phyloP scores from a whole-genome alignment of 2,888 invertebrate genomes.

The Pasiphila rectangulata region DNA sequence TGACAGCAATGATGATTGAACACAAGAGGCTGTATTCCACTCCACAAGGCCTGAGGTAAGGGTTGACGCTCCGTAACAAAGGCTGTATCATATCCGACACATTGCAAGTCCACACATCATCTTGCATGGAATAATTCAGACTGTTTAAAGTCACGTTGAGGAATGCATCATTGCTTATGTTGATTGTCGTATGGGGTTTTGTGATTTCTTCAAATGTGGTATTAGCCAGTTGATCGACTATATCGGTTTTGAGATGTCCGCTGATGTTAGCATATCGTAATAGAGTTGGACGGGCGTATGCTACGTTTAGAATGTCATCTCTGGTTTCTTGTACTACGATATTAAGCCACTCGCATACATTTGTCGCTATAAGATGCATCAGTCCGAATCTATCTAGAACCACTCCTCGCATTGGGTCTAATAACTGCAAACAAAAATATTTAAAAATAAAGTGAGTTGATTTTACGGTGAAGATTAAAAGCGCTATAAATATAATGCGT shows the following conservation, averaged over 20 bases:
- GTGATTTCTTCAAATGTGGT: slow-evolving; percentile 41
- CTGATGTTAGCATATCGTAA: slow-evolving; percentile 63
- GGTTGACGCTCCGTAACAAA: slow-evolving; percentile 84
- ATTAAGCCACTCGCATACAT: slow-evolving; percentile 95
- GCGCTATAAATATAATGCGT: too few relatives aligned
- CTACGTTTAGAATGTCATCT: slow-evolving; percentile 86
- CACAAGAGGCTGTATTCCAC: slow-evolving; percentile 92
- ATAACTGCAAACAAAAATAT: slow-evolving; percentile 49
- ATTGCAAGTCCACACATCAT: slow-evolving; percentile 63
- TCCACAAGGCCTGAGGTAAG: slow-evolving; percentile 90
- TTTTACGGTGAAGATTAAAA: too few relatives aligned
- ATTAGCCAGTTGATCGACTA: slow-evolving; percentile 48
- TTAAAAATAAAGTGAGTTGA: too few relatives aligned
- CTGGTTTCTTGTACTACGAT: slow-evolving; percentile 93
- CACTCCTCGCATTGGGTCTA: slow-evolving; percentile 72
- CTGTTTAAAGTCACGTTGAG: slow-evolving; percentile 35
- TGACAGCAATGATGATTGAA: slow-evolving; percentile 88
- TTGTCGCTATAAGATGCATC: slow-evolving; percentile 96
- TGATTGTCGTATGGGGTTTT: slow-evolving; percentile 14
- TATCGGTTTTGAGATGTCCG: slow-evolving; percentile 46
- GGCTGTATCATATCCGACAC: slow-evolving; percentile 81
- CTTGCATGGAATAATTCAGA: slow-evolving; percentile 42
- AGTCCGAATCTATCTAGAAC: slow-evolving; percentile 88
- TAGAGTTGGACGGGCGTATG: slow-evolving; percentile 56
- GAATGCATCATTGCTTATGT: slow-evolving; percentile 31